Evolutionary conservation across 2,888 invertebrate genomes (phyloP).

Genomic region (Callyntrura guangdongensis): DNA sequence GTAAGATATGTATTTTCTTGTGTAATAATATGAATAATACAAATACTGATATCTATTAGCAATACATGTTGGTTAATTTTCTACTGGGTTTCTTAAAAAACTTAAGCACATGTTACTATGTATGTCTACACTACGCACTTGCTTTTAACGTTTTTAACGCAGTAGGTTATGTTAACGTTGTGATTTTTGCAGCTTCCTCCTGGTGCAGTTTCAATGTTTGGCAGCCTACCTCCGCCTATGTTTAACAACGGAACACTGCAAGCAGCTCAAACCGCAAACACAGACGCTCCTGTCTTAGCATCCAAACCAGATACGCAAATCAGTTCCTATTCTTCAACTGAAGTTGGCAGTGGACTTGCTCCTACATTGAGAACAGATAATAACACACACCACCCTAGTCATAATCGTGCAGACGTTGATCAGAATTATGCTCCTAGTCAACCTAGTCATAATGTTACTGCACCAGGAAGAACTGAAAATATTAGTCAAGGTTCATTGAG

Average conservation of each 20-base stretch:
- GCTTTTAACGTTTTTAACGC: not conserved
- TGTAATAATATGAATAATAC: not conserved
- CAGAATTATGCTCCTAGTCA: conserved; percentile 73
- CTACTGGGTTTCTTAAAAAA: no score
- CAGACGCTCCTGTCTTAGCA: not conserved
- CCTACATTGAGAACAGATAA: conserved; percentile 18
- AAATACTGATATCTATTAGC: no score
- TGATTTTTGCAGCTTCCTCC: conserved; percentile 88
- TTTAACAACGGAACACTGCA: conserved; percentile 51
- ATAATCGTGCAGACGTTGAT: conserved; percentile 34
- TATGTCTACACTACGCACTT: not conserved
- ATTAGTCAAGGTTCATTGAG: conserved; percentile 74
- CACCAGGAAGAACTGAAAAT: conserved; percentile 32
- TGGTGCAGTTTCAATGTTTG: conserved; percentile 89
- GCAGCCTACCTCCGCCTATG: conserved; percentile 84
- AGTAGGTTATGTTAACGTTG: conserved; percentile 9
- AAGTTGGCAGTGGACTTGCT: conserved; percentile 22
- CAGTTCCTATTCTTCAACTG: conserved; percentile 20
- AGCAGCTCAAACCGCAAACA: conserved; percentile 51
- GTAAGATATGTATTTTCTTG: conserved; percentile 35
- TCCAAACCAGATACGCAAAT: conserved; percentile 57
- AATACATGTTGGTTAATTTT: conserved; percentile 17
- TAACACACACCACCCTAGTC: conserved; percentile 33
- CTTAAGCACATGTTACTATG: not conserved
- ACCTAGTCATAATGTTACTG: conserved; percentile 64